These are phyloP conservation scores for Thymallus thymallus DNA, from an alignment of 2,113 vertebrate species.

Conservation along the genomic window DNA sequence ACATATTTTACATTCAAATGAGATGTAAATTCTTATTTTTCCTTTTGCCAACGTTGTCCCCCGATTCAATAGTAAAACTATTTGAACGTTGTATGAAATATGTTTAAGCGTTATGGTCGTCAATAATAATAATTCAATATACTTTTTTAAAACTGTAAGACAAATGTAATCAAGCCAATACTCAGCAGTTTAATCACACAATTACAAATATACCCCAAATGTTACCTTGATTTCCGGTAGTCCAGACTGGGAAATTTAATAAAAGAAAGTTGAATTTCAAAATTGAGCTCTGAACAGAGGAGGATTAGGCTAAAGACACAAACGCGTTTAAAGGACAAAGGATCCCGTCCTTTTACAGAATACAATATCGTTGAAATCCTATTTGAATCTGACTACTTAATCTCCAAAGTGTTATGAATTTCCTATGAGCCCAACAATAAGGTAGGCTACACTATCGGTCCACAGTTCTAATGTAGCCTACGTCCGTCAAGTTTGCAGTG, in stretches of 20 bases:
- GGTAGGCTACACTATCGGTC: background rate
- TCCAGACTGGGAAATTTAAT: background rate
- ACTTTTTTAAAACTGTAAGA: background rate
- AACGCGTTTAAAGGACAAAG: background rate
- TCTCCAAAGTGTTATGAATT: background rate
- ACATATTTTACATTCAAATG: slow-evolving; percentile 57
- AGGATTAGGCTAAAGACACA: background rate
- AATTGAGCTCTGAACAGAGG: background rate
- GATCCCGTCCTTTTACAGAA: background rate
- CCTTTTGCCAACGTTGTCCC: background rate
- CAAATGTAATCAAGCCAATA: background rate
- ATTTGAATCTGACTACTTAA: background rate
- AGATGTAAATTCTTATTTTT: slow-evolving; percentile 54
- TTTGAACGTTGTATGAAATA: background rate
- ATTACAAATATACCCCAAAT: background rate
- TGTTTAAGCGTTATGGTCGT: background rate
- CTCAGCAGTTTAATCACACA: background rate
- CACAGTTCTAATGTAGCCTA: slow-evolving; percentile 1
- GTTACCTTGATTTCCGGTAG: background rate
- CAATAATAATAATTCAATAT: background rate
- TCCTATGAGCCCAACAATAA: background rate
- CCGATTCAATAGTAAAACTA: background rate
- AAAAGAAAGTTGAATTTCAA: background rate
- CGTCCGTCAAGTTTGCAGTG: slow-evolving; percentile 44
- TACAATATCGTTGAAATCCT: background rate